Conservation (phyloP, 2,113 vertebrate genomes). For the Gymnobelideus leadbeateri region DNA sequence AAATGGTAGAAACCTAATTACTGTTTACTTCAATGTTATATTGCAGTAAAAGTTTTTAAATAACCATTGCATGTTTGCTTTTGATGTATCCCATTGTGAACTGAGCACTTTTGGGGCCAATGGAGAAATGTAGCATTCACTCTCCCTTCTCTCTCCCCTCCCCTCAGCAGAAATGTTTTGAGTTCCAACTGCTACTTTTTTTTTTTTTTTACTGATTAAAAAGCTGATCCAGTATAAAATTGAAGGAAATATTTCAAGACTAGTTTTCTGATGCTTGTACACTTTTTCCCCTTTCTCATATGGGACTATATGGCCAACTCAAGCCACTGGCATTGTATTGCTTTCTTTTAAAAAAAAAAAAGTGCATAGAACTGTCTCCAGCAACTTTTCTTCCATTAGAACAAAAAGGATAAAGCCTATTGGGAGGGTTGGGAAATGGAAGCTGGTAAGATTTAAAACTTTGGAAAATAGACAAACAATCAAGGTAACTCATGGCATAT, state of each 20-base stretch:
- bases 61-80: constrained; percentile 90
- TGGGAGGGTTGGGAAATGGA: constrained; percentile 65
- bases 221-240: constrained; percentile 70
- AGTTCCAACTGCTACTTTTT: constrained; percentile 74
- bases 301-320: constrained; percentile 69
- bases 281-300: constrained; percentile 72
- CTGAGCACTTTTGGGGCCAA: constrained; percentile 83
- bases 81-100: constrained; percentile 85
- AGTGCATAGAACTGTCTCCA: constrained; percentile 64
- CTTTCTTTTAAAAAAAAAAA: constrained; percentile 67
- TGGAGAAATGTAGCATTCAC: constrained; percentile 78
- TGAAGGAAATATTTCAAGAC: constrained; percentile 76
- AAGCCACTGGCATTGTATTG: constrained; percentile 76
- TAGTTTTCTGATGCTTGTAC: constrained; percentile 79
- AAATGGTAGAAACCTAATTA: constrained; percentile 84
- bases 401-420: constrained; percentile 67
- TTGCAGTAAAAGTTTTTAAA: constrained; percentile 88
- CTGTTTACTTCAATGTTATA: constrained; percentile 85
- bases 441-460: constrained; percentile 72
- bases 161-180: constrained; percentile 70
- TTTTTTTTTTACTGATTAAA: constrained; percentile 60
- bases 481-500: constrained; percentile 75
- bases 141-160: constrained; percentile 58
- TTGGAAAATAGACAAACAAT: constrained; percentile 75
- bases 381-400: constrained; percentile 75